A percentile compares a stretch with the other conserved stretches of the same genome.
These are phyloP conservation scores for Oikopleura vanhoeffeni DNA, from an alignment of 23 tunicate species.

Conservation along the genomic window DNA sequence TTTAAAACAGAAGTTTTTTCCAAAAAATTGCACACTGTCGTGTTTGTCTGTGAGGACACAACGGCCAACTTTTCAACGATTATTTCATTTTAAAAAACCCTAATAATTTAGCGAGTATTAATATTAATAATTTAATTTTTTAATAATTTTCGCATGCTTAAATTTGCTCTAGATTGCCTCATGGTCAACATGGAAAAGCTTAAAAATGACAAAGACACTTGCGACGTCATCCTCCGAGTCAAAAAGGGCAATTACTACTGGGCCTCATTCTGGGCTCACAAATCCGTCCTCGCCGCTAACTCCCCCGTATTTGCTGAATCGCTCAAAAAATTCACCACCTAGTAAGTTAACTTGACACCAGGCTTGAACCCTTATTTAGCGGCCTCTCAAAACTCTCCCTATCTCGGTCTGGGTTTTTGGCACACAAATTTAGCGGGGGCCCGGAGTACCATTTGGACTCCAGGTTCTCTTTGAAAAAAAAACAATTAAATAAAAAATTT, in stretches of 20 bases:
- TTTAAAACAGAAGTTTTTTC: too few relatives aligned
- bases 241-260: constrained; percentile 8
- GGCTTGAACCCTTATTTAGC: neutral
- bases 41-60: too few relatives aligned
- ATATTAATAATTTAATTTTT: too few relatives aligned
- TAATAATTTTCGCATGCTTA: too few relatives aligned
- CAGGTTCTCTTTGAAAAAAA: neutral
- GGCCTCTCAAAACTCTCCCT: too few relatives aligned
- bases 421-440: too few relatives aligned
- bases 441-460: too few relatives aligned
- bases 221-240: constrained; percentile 16
- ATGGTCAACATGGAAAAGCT: constrained; percentile 6
- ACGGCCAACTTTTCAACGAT: too few relatives aligned
- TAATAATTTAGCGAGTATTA: too few relatives aligned
- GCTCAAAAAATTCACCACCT: constrained; percentile 8
- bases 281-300: constrained; percentile 4
- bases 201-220: constrained; percentile 2
- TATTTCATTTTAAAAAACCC: too few relatives aligned
- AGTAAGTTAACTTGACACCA: neutral
- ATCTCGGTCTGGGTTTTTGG: neutral
- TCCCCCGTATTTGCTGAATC: constrained; percentile 11
- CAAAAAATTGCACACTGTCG: too few relatives aligned
- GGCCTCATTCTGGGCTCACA: constrained; percentile 12
- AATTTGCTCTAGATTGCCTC: too few relatives aligned
- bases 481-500: neutral